Evolutionary conservation across 64 coral and sea anemone species (phyloP).

Genomic region (Montipora sp.): DNA sequence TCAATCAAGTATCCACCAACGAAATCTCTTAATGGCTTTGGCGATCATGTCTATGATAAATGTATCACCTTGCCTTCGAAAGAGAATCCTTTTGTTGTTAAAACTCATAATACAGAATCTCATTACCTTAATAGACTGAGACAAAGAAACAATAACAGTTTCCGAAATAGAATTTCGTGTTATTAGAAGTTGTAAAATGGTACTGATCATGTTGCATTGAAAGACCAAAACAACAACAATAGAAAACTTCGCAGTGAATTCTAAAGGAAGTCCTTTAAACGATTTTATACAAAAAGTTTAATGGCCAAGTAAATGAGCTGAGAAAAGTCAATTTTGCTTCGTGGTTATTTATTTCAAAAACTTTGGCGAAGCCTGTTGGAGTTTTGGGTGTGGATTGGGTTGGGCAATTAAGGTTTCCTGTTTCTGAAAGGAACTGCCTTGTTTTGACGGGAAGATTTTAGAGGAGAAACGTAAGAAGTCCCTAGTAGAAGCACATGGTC

Average conservation of each 20-base stretch:
- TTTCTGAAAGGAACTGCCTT: neutral
- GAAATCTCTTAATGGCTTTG: neutral
- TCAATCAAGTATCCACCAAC: too few species aligned
- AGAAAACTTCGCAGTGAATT: neutral
- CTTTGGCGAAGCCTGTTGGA: neutral
- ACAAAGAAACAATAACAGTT: neutral
- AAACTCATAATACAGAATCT: neutral
- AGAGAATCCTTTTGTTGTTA: neutral
- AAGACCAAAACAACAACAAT: neutral
- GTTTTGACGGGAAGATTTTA: conserved; percentile 3
- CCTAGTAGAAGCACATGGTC: neutral
- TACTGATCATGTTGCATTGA: conserved; percentile 12
- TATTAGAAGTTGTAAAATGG: neutral
- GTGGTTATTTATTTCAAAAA: too few species aligned
- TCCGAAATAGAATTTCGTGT: neutral
- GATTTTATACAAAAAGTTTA: neutral
- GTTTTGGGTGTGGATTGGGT: neutral
- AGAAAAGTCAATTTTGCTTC: neutral
- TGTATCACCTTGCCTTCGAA: neutral
- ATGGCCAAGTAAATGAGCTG: neutral
- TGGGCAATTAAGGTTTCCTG: neutral
- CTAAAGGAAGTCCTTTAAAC: neutral
- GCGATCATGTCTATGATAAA: neutral
- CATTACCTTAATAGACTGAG: neutral
- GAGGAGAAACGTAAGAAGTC: neutral